phyloP scores from a whole-genome alignment of 2,113 vertebrate genomes.

The Strix aluco region DNA sequence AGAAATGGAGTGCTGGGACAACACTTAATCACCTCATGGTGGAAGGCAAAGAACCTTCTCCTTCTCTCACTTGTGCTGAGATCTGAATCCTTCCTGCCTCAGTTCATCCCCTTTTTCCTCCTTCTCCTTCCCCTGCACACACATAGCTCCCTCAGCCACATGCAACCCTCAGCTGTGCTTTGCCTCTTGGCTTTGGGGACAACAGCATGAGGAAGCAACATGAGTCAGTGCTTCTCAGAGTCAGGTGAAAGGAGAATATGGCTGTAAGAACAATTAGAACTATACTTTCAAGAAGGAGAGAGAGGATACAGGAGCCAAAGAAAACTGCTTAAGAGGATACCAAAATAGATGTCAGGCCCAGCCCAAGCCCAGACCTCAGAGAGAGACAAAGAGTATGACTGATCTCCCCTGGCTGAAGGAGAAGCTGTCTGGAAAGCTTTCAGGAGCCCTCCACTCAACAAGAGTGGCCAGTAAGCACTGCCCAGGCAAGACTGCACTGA shows the following conservation, averaged over 20 bases:
- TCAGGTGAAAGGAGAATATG: neutral
- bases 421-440: neutral
- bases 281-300: neutral
- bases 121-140: neutral
- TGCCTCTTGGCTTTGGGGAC: neutral
- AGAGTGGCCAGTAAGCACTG: neutral
- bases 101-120: neutral
- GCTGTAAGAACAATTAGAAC: neutral
- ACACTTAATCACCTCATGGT: accelerated
- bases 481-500: neutral
- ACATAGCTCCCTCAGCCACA: neutral
- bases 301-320: neutral
- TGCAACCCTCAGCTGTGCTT: neutral
- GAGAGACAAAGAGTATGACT: neutral
- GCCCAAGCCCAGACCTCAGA: neutral
- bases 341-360: neutral
- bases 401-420: neutral
- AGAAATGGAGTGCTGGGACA: neutral
- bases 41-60: neutral
- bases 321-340: neutral
- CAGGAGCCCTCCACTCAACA: neutral
- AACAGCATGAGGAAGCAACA: neutral
- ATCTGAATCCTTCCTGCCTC: neutral
- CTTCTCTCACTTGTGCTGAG: neutral
- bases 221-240: neutral